Evolutionary conservation across 2,888 invertebrate species (phyloP), one percentile per base, ranked within the genome.

Genomic region (Seira musarum): DNA sequence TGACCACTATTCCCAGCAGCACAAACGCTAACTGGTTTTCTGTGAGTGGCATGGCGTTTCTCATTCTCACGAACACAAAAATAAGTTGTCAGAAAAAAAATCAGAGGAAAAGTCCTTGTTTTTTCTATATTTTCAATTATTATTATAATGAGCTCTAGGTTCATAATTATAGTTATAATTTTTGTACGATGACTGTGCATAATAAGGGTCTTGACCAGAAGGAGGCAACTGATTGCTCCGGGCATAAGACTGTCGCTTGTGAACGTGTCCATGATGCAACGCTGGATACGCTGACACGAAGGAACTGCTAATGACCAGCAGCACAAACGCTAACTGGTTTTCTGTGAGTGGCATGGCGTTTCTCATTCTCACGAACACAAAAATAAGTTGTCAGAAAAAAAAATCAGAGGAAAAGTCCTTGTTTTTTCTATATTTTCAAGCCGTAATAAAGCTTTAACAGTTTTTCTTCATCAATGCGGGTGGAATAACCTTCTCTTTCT

Each of bases 401-500:
- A 40, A 40, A 40, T 40, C 40, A 13, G 13, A 40, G 40, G 40
- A 40, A 40, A 40, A 40, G 40, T 40, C 40, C 40, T 40, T 40
- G 40, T 40, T 40, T 40, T n/a, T n/a, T 40, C 40, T 8, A 6
- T 40, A 40, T 40, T 64, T 60, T 21, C 49, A 40, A 74, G 40
- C 53, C 22, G 24, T 22, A 13, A 8, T 0, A 21, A 60, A 19
- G 1, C 3, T 13, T 24, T 60, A 57, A 53, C 67, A 10, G 21
- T 64, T 74, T 66, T 6, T 65, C 61, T 66, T 66, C 17, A 53
- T 60, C 8, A 61, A 65, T 13, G 15, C 57, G 77, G 70, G 77
- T 77, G 77, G 77, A 77, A 77, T 77, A 77, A 77, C 77, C 77
- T 77, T 61, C 69, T 17, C 24, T 61, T 5, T 17, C 69, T 25